Conservation (phyloP, 2,888 invertebrate species). For the Apoderus coryli region DNA sequence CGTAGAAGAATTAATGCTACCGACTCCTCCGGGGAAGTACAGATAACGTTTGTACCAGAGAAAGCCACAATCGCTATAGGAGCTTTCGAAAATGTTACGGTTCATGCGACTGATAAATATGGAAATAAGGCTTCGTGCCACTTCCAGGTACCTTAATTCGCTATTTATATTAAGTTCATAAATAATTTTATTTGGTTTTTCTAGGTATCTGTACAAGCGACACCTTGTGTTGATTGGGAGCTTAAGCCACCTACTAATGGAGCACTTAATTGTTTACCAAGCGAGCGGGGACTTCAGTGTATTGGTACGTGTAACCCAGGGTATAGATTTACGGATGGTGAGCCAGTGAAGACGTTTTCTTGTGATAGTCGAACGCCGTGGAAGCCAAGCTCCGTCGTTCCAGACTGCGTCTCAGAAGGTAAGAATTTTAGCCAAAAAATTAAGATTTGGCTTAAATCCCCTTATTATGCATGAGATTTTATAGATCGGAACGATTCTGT, state of each 20-base stretch:
- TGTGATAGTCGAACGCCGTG: constrained; percentile 72
- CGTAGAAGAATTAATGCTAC: constrained; percentile 69
- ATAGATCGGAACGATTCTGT: constrained; percentile 2
- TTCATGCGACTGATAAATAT: constrained; percentile 71
- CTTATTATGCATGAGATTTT: no score
- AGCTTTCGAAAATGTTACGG: constrained; percentile 83
- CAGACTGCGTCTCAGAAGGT: constrained; percentile 91
- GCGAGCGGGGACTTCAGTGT: constrained; percentile 72
- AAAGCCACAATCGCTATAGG: constrained; percentile 73
- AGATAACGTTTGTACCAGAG: constrained; percentile 68
- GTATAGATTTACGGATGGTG: constrained; percentile 81
- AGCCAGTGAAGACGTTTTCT: constrained; percentile 71
- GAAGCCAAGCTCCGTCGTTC: constrained; percentile 80
- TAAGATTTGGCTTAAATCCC: no score
- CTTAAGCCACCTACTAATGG: constrained; percentile 80
- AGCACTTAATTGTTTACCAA: constrained; percentile 71
- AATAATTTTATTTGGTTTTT: no score
- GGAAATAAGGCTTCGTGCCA: constrained; percentile 82
- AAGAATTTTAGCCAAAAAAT: no score
- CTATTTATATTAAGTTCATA: no score
- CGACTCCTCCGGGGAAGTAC: constrained; percentile 79
- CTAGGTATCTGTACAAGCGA: constrained; percentile 75
- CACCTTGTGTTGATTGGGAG: constrained; percentile 92
- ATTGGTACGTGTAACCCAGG: constrained; percentile 81
- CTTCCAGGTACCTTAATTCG: constrained; percentile 62